A percentile compares a stretch with the other conserved stretches of the same genome.
These are phyloP conservation scores for Pomatostomus ruficeps DNA, from an alignment of 2,113 vertebrate species.

Conservation along the genomic window DNA sequence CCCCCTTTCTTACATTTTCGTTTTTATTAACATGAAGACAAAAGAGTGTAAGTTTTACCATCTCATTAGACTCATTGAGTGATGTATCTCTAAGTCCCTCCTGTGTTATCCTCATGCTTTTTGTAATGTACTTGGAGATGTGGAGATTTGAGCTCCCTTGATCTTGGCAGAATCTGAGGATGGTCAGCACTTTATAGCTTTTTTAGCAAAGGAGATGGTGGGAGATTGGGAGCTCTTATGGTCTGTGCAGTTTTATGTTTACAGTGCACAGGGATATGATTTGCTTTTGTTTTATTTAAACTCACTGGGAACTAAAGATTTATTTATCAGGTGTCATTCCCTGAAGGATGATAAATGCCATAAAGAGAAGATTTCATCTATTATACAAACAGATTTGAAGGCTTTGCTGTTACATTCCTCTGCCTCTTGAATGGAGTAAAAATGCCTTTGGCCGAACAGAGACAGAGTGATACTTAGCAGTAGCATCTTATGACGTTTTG, in stretches of 20 bases:
- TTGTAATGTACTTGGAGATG: neutral
- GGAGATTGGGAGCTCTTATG: neutral
- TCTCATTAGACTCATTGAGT: neutral
- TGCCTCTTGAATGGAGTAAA: neutral
- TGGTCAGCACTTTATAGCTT: neutral
- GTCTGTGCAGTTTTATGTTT: neutral
- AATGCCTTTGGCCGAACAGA: neutral
- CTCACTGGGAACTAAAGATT: neutral
- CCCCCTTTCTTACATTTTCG: neutral
- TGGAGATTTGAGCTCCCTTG: neutral
- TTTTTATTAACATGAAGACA: neutral
- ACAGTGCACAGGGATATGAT: neutral
- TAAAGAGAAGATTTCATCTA: neutral
- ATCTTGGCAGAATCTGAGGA: neutral
- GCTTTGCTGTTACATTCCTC: neutral
- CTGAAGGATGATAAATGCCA: conserved; percentile 4
- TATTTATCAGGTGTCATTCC: conserved; percentile 48
- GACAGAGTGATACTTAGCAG: neutral
- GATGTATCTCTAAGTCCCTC: neutral
- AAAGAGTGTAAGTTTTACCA: neutral
- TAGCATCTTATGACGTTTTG: conserved; percentile 49
- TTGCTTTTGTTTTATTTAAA: conserved; percentile 35
- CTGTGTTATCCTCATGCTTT: neutral
- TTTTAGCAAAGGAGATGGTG: neutral
- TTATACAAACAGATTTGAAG: conserved; percentile 8